A percentile compares a stretch with the other conserved stretches of the same genome.
Conservation (phyloP, 2,797 vertebrate species). For the Zalophus californianus region DNA sequence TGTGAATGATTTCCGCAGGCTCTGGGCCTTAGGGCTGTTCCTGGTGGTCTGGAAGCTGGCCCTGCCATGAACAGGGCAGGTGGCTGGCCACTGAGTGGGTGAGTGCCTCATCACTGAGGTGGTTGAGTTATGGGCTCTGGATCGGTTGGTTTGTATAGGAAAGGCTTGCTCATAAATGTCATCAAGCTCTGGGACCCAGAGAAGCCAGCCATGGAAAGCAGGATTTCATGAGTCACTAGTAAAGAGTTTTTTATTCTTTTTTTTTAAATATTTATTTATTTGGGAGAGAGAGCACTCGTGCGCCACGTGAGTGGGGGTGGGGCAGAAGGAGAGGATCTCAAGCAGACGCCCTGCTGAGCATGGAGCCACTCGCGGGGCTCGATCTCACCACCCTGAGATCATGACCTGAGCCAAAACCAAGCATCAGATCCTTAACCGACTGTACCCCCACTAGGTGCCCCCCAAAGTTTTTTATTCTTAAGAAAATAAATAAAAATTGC, state of each 20-base stretch:
- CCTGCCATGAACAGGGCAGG: not conserved
- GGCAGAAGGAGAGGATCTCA: not conserved
- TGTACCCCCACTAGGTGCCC: not conserved
- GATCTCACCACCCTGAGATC: not conserved
- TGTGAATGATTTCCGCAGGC: not conserved
- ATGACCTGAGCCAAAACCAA: not conserved
- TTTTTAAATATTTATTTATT: not conserved
- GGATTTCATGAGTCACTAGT: slow-evolving; percentile 96
- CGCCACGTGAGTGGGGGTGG: not conserved
- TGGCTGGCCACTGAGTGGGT: not conserved
- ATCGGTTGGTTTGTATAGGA: not conserved
- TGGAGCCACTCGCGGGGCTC: not conserved
- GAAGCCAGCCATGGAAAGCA: slow-evolving; percentile 94
- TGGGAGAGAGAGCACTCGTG: not conserved
- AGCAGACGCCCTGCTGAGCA: not conserved
- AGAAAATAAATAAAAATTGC: not conserved
- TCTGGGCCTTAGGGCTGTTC: not conserved
- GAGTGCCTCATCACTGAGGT: not conserved
- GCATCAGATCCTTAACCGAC: accelerated
- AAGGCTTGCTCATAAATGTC: not conserved
- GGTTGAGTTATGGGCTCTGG: not conserved
- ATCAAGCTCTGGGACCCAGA: slow-evolving; percentile 94
- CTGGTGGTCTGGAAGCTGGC: not conserved
- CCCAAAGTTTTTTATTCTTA: slow-evolving; percentile 74
- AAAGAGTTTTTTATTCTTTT: slow-evolving; percentile 82